Conservation (phyloP, 1,140 invertebrate species). For the Chionoecetes opilio region DNA sequence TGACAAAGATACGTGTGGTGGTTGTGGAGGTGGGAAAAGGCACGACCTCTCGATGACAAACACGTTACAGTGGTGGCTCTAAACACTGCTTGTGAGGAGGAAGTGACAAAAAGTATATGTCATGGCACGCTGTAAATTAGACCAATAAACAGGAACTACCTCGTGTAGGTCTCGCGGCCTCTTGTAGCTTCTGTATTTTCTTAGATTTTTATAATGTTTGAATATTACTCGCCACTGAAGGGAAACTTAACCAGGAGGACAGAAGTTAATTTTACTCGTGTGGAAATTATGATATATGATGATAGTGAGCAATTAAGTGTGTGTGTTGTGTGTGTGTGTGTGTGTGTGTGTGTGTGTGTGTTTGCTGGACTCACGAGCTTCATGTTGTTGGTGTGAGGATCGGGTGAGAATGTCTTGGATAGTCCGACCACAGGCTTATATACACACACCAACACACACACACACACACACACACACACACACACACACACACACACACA, state of each 20-base stretch:
- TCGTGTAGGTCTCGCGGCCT: too few relatives aligned
- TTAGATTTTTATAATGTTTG: too few relatives aligned
- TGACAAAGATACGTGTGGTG: too few relatives aligned
- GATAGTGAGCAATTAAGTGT: background rate
- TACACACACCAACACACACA: background rate
- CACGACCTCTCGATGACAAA: too few relatives aligned
- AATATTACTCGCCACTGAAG: background rate
- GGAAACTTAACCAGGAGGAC: background rate
- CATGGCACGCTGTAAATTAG: too few relatives aligned
- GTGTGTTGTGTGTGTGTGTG: too few relatives aligned
- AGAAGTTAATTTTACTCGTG: background rate
- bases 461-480: constrained; percentile 34
- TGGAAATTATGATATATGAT: background rate
- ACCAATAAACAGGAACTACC: too few relatives aligned
- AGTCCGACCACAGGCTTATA: constrained; percentile 21
- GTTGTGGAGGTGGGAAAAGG: too few relatives aligned
- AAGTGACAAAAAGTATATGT: too few relatives aligned
- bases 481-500: constrained; percentile 39
- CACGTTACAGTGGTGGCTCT: too few relatives aligned
- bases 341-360: constrained; percentile 13
- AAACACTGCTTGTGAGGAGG: too few relatives aligned
- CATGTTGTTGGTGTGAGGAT: constrained; percentile 40
- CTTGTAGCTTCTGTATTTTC: too few relatives aligned
- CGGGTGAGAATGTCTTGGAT: background rate
- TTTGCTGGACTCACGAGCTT: constrained; percentile 31